Evolutionary conservation across 2,888 invertebrate genomes (phyloP).

Genomic region (Leucophenga montana): DNA sequence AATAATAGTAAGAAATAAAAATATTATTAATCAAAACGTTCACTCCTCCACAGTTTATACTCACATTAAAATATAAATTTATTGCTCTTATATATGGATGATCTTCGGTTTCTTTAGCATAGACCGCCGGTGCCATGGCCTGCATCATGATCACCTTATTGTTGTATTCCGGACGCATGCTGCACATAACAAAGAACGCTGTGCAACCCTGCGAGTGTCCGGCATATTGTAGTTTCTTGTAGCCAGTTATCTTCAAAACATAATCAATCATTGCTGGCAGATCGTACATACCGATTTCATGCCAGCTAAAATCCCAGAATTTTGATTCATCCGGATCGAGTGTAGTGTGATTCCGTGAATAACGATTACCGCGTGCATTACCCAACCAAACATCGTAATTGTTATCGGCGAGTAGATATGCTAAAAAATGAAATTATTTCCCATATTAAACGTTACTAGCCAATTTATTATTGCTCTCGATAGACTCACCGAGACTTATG

Average conservation of each 20-base stretch:
- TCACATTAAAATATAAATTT: slow-evolving; percentile 69
- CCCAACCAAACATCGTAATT: slow-evolving; percentile 73
- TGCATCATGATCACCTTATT: slow-evolving; percentile 79
- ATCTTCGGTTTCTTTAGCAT: slow-evolving; percentile 71
- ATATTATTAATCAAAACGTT: not conserved
- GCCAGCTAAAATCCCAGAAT: slow-evolving; percentile 86
- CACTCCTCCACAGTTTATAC: slow-evolving; percentile 28
- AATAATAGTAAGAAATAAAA: not conserved
- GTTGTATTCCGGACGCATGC: slow-evolving; percentile 79
- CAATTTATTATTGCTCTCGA: not conserved
- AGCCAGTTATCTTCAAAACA: slow-evolving; percentile 73
- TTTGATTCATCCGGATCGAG: slow-evolving; percentile 68
- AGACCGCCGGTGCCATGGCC: slow-evolving; percentile 82
- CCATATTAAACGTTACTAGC: not conserved
- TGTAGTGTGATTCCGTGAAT: slow-evolving; percentile 69
- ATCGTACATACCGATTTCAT: slow-evolving; percentile 88
- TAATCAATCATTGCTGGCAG: slow-evolving; percentile 88
- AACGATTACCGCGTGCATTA: slow-evolving; percentile 72
- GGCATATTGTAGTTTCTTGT: slow-evolving; percentile 75
- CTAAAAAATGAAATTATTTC: slow-evolving; percentile 54
- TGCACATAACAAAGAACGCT: slow-evolving; percentile 79
- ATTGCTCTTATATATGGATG: slow-evolving; percentile 70
- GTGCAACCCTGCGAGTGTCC: slow-evolving; percentile 84
- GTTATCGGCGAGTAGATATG: slow-evolving; percentile 74
- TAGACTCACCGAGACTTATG: slow-evolving; percentile 73